These are phyloP conservation scores for Enteromius thamalakanensis DNA, from an alignment of 2,797 vertebrate species.

Conservation along the genomic window DNA sequence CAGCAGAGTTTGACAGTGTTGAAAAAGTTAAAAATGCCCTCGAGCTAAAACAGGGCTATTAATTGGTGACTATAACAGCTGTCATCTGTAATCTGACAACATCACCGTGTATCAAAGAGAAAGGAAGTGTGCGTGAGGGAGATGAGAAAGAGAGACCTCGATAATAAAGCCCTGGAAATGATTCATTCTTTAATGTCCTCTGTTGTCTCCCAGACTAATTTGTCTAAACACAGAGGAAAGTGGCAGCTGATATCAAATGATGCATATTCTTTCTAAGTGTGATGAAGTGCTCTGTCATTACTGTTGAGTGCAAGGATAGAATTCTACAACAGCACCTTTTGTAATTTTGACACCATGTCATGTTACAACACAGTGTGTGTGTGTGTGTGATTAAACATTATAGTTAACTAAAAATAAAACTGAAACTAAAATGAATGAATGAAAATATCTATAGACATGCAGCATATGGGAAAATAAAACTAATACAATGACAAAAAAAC, in stretches of 20 bases:
- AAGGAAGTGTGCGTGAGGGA: slow-evolving; percentile 17
- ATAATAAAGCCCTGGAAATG: slow-evolving; percentile 35
- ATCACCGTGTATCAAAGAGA: slow-evolving; percentile 38
- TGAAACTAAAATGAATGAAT: not conserved
- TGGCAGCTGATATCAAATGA: slow-evolving; percentile 46
- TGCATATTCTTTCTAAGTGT: slow-evolving; percentile 51
- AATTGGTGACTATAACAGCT: slow-evolving; percentile 73
- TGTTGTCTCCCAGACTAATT: slow-evolving; percentile 49
- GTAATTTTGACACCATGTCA: not conserved
- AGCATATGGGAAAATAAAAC: too few species aligned
- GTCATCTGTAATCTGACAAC: slow-evolving; percentile 61
- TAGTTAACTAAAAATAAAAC: not conserved
- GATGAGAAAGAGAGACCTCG: slow-evolving; percentile 17
- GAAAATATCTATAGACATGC: too few species aligned
- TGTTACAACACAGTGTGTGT: not conserved
- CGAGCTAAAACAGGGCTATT: slow-evolving; percentile 63
- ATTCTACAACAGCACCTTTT: slow-evolving; percentile 12
- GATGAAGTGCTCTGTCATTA: slow-evolving; percentile 50
- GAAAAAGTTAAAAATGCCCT: slow-evolving; percentile 51
- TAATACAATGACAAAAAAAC: too few species aligned
- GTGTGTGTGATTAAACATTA: not conserved
- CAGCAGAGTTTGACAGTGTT: slow-evolving; percentile 32
- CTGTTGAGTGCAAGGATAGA: not conserved
- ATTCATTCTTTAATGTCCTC: slow-evolving; percentile 50
- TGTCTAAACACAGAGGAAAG: slow-evolving; percentile 48